Conservation (phyloP, 2,113 vertebrate species). For the Pluvianellus socialis region DNA sequence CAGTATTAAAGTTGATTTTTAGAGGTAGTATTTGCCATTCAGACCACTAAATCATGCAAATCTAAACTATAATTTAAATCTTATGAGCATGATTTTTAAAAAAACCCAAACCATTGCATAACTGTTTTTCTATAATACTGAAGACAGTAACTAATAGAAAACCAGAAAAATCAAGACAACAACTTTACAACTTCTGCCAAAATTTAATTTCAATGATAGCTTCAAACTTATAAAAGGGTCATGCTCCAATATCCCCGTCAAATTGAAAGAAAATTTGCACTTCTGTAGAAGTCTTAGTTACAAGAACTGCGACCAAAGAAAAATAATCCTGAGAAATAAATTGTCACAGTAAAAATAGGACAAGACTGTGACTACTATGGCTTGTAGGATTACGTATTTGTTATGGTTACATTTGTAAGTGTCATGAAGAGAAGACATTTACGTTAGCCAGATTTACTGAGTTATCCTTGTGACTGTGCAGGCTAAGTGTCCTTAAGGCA, state of each 20-base stretch:
- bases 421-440: not conserved
- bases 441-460: not conserved
- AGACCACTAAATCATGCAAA: not conserved
- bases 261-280: not conserved
- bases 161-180: not conserved
- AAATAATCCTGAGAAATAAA: not conserved
- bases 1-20: not conserved
- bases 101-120: not conserved
- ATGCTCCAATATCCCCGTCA: not conserved
- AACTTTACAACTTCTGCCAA: not conserved
- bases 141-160: not conserved
- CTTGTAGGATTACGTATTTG: not conserved
- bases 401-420: not conserved
- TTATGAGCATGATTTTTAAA: not conserved
- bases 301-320: not conserved
- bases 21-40: not conserved
- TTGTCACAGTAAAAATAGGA: not conserved
- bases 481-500: not conserved
- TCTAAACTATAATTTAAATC: not conserved
- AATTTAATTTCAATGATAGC: not conserved
- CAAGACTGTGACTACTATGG: not conserved
- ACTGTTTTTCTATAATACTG: not conserved
- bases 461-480: not conserved
- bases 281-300: not conserved
- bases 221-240: not conserved